Base-by-base conservation (phyloP, 2,888 invertebrate species). In the Tetramorium bicarinatum region DNA sequence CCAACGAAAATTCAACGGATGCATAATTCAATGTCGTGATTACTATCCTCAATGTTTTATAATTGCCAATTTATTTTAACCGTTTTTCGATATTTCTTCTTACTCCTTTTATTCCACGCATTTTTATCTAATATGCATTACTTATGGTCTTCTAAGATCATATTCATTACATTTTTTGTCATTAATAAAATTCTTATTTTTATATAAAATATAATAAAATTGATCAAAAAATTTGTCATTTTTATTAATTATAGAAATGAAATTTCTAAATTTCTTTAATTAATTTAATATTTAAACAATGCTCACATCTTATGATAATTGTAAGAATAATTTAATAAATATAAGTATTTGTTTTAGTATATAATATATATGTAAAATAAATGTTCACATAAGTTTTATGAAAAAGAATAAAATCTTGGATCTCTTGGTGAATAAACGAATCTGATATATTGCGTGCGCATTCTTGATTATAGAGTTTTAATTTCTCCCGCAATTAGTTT, bases 1-100 rank as follows among this genome's bases (percentile, higher is more conserved):
- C 34, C 62, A 62, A 75, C 49, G 62, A 75, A 49, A 75, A 75
- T 61, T 62, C 15, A 49, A 49, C 75, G 75, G 15, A 15, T 62
- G 49, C 61, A 62, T 49, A 75, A 75, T 49, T 49, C 34, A 75
- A 49, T 38, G 44, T 59, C 29, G 18, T 25, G 74, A 59, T 74
- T 44, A 59, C 44, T 44, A 59, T 44, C 29, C 15, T 34, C 4
- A 29, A 59, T 59, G 44, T 59, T 59, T 74, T 59, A 74, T 59
- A 59, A 34, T 56, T 56, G 9, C 8, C 41, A 21, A 25, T 59
- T 59, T 59, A 44, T 25, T 44, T 72, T 44, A 34, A 62, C 34
- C 9, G 9, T 62, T 56, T 49, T 61, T 61, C 61, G 7, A 47
- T 47, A 61, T 62, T 41, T 64, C 21, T 25, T 34, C n/a, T 61